Base-by-base conservation (phyloP, 2,113 vertebrate species). In the Turnix velox region DNA sequence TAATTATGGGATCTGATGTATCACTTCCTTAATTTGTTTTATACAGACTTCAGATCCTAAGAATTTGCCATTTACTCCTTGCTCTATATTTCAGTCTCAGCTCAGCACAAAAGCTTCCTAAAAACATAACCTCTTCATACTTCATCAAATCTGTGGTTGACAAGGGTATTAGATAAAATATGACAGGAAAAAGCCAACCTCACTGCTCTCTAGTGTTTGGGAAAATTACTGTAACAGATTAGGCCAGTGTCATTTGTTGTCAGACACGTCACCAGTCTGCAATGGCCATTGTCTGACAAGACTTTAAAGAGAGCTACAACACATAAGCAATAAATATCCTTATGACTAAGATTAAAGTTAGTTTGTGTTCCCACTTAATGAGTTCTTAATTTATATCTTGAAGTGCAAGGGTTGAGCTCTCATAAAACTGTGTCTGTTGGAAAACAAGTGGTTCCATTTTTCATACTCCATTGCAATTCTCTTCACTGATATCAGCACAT, bases 321-420 rank as follows among this genome's bases (percentile, higher is more conserved):
- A 49, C 18, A 4, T 68, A 94, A 86, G 73, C 30, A 81, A 87
- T 84, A 88, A 84, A 87, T 40, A 65, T 5, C 20, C 45, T 78
- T 52, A 46, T n/a, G 28, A 90, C 66, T 71, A 76, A 39, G 48
- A 75, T n/a, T 61, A 78, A 93, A 90, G 83, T 84, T 95, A 84
- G 73, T 93, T 87, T 89, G 40, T 92, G 58, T 68, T 90, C 63
- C 68, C 25, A 76, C 58, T 90, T 93, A 87, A 92, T 95, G 88
- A 86, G 61, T 55, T 94, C 65, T 78, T 88, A 90, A 93, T 93
- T 96, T 96, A 78, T 90, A 48, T 65, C 65, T 43, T 81, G 69
- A 95, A 90, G 52, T 57, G 77, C 57, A 88, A 95, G 51, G 15
- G 55, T 63, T 87, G 77, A 88, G 48, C 28, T 68, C 52, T 65